Evolutionary conservation across 2,888 invertebrate species (phyloP), one percentile per base, ranked within the genome.

Genomic region (Strigamia crassipes): DNA sequence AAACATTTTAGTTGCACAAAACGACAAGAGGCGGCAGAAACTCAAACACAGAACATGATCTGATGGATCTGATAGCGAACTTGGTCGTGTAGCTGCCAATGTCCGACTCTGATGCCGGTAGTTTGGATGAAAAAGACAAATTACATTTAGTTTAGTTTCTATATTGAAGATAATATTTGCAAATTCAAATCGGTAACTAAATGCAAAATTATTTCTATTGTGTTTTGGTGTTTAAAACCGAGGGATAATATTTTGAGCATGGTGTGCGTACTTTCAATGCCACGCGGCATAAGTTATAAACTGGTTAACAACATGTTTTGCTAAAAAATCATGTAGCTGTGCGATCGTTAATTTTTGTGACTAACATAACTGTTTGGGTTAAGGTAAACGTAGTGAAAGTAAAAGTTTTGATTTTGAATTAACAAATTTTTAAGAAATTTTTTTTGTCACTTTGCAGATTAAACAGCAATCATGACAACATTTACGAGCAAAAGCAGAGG

Each of bases 401-500:
- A 34, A 8, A 21, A 31, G 12, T 21, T 21, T 78, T 34, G 9
- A 34, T 78, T 78, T 34, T 1, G 1, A 78, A 38, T 21, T 78
- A 78, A 21, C n/a, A 13, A 21, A 78, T 27, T 78, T 78, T 21
- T 23, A 21, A 23, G n/a, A 18, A 15, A 15, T 6, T 78, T 78
- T 21, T 27, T 38, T 78, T 78, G 15, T 66, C n/a, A n/a, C 21
- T 66, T 66, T 66, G 21, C 31, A 78, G 78, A 78, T 23, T 23
- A 78, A 61, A 61, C 6, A 18, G 13, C 78, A 23, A 78, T 12
- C 31, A 78, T 78, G 78, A 78, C 78, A 34, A 38, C 27, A n/a
- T 78, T 78, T 78, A n/a, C 78, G 21, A 73, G 21, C 51, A 51
- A 51, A 18, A 56, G 38, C 23, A 27, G 82, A 23, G 61, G 78